Conservation (phyloP, 2,797 vertebrate genomes). For the Leptoclinus maculatus region DNA sequence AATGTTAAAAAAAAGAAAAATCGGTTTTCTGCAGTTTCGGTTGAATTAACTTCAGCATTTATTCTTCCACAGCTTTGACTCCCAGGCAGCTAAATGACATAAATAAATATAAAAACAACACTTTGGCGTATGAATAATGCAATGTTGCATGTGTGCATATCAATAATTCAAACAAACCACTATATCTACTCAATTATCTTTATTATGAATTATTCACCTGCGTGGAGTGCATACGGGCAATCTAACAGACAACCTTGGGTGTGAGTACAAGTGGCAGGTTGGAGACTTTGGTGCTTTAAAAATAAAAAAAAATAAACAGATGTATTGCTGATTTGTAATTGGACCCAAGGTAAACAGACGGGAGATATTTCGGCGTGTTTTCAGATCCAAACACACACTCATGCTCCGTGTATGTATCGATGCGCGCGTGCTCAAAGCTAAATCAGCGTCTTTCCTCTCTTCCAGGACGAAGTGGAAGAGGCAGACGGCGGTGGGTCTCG, state of each 20-base stretch:
- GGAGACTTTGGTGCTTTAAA: conserved; percentile 56
- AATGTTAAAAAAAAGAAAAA: background rate
- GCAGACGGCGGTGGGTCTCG: conserved; percentile 96
- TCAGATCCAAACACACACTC: conserved; percentile 17
- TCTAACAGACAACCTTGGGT: conserved; percentile 59
- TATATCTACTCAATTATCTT: conserved; percentile 97
- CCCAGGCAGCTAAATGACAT: conserved; percentile 71
- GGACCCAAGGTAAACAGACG: conserved; percentile 51
- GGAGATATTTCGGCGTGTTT: conserved; percentile 32
- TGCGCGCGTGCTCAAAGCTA: background rate
- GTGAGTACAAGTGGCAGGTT: conserved; percentile 67
- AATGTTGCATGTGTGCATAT: conserved; percentile 91
- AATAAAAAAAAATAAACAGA: conserved; percentile 19
- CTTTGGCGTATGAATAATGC: conserved; percentile 91
- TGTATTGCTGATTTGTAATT: conserved; percentile 50
- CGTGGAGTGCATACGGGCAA: conserved; percentile 73
- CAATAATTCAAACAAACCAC: conserved; percentile 93
- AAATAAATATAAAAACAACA: conserved; percentile 88
- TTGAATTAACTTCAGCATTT: conserved; percentile 44
- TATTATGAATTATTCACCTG: conserved; percentile 92
- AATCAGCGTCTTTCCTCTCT: conserved; percentile 2
- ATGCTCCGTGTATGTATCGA: background rate
- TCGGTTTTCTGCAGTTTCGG: conserved; percentile 2
- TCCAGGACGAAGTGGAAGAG: conserved; percentile 98
- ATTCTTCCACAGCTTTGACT: conserved; percentile 54